Percentiles rank a stretch among this genome's conserved stretches.
Evolutionary conservation across 1,140 invertebrate species (phyloP).

Genomic region (Penaeus chinensis): DNA sequence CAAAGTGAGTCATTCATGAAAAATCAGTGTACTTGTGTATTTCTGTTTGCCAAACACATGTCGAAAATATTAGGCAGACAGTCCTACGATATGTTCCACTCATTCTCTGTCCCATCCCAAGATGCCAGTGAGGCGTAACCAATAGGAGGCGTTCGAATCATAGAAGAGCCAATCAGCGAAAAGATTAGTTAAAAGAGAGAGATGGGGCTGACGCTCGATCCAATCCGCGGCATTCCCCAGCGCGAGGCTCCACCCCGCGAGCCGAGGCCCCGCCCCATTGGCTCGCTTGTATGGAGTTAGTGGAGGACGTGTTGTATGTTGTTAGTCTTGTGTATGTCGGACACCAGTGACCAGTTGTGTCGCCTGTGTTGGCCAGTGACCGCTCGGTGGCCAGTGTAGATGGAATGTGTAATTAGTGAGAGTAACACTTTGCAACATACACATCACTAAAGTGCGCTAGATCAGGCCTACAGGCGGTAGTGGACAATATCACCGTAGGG

Average conservation of each 20-base stretch:
- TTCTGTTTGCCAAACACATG: constrained; percentile 64
- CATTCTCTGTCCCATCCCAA: constrained; percentile 64
- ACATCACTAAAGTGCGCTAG: constrained; percentile 57
- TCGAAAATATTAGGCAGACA: constrained; percentile 64
- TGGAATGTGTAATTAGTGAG: constrained; percentile 60
- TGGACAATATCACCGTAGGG: constrained; percentile 42
- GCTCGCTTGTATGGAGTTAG: constrained; percentile 63
- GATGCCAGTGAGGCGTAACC: constrained; percentile 61
- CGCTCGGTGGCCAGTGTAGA: constrained; percentile 58
- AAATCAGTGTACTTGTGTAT: constrained; percentile 64
- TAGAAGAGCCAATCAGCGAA: constrained; percentile 51
- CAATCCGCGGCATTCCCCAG: constrained; percentile 27
- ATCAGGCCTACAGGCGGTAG: constrained; percentile 43
- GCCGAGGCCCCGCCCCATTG: constrained; percentile 57
- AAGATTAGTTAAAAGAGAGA: constrained; percentile 60
- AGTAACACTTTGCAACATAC: constrained; percentile 55
- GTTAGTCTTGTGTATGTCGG: constrained; percentile 61
- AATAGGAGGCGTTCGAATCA: constrained; percentile 44
- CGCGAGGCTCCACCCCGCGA: constrained; percentile 37
- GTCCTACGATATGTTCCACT: constrained; percentile 64
- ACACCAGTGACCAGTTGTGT: constrained; percentile 61
- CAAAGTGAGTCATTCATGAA: constrained; percentile 63
- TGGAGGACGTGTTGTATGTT: constrained; percentile 60
- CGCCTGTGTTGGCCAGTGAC: constrained; percentile 63
- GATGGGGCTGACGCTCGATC: constrained; percentile 38